These are phyloP conservation scores for Acromyrmex echinatior DNA, from an alignment of 1,140 invertebrate genomes.

Conservation along the genomic window DNA sequence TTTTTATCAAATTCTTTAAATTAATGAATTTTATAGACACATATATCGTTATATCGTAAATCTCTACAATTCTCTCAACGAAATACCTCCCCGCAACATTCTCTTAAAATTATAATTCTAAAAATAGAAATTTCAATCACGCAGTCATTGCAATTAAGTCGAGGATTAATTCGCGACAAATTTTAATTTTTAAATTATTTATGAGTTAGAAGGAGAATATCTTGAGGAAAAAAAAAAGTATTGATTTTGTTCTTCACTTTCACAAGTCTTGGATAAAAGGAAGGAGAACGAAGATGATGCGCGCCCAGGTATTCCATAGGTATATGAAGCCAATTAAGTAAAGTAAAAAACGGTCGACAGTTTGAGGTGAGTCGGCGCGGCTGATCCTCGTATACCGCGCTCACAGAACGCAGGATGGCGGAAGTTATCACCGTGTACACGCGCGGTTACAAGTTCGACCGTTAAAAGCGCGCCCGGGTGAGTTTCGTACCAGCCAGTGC, in stretches of 20 bases:
- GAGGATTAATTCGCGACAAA: neutral
- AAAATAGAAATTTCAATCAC: neutral
- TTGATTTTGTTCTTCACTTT: neutral
- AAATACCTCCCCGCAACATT: neutral
- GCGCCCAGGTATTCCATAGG: neutral
- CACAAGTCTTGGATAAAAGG: neutral
- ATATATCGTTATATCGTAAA: neutral
- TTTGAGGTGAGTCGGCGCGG: conserved; percentile 23
- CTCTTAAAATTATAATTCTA: conserved; percentile 10
- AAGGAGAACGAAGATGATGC: neutral
- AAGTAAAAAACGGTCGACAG: conserved; percentile 25
- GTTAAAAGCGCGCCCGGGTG: conserved; percentile 66
- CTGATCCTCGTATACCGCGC: conserved; percentile 37
- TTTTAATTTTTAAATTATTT: neutral
- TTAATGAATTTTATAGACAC: neutral
- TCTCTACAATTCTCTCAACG: neutral
- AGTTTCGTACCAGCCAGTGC: conserved; percentile 77
- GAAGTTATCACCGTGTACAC: conserved; percentile 62
- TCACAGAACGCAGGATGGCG: conserved; percentile 43
- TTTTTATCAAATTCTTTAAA: neutral
- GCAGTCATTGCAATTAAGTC: neutral
- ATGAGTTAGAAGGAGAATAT: neutral
- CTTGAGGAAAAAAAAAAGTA: too few relatives aligned
- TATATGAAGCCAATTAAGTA: conserved; percentile 35
- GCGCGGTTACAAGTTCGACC: conserved; percentile 61